Evolutionary conservation across 2,113 vertebrate genomes (phyloP).

Genomic region (Nerophis lumbriciformis): DNA sequence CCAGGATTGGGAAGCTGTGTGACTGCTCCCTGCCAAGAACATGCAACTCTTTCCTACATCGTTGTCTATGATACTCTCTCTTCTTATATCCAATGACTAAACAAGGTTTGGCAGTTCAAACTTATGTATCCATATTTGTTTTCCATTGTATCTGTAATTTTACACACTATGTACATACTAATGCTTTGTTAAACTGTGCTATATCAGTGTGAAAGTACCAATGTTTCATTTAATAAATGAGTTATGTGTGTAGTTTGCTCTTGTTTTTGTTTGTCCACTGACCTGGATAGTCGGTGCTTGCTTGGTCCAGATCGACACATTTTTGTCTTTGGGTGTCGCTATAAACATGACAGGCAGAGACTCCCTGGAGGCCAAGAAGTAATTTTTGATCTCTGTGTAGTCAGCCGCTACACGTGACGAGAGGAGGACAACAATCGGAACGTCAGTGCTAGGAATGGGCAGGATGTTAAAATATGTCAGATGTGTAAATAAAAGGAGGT

Average conservation of each 20-base stretch:
- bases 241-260: neutral
- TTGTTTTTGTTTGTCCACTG: constrained; percentile 33
- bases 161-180: too few relatives aligned
- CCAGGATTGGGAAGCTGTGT: constrained; percentile 60
- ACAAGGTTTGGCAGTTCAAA: neutral
- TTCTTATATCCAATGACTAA: neutral
- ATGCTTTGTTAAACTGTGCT: neutral
- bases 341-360: constrained; percentile 87
- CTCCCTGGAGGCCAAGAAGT: constrained; percentile 79
- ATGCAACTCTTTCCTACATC: constrained; percentile 62
- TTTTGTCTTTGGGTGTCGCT: constrained; percentile 84
- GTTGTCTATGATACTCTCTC: constrained; percentile 52
- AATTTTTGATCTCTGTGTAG: constrained; percentile 82
- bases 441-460: constrained; percentile 9
- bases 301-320: constrained; percentile 85
- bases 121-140: neutral
- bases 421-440: constrained; percentile 32
- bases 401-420: constrained; percentile 74
- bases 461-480: constrained; percentile 47
- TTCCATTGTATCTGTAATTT: neutral
- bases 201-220: constrained; percentile 1
- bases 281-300: constrained; percentile 83
- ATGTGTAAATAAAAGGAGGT: constrained; percentile 37
- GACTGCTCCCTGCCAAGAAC: constrained; percentile 58
- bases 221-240: constrained; percentile 4